Evolutionary conservation across 2,113 vertebrate species (phyloP), one percentile per base, ranked within the genome.

Genomic region (Indicator indicator): DNA sequence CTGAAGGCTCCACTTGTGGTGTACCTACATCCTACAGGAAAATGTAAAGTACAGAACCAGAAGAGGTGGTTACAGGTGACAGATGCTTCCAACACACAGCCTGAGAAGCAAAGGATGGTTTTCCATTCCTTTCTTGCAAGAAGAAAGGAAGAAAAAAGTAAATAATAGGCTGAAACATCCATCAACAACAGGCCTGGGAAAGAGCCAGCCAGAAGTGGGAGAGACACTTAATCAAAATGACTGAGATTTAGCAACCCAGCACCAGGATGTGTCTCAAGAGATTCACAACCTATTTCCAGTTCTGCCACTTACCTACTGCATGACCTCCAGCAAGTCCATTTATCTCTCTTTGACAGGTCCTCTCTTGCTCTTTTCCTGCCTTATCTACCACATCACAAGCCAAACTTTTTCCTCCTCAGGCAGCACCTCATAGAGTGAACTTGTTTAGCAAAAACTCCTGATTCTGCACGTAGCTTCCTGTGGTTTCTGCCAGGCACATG

Each of bases 221-320:
- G 32, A 87, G 16, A 38, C 42, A 63, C 32, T 77, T 64, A 48
- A 76, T 44, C 44, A 88, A 76, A 88, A 73, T 3, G 33, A 54
- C 6, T 40, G 32, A 0, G 0, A 44, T 32, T 52, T 33, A 72
- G 33, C 30, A 63, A 23, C 10, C 3, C n/a, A 74, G 69, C 52
- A 74, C 30, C 38, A 64, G 59, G 38, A 82, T 2, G 0, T 50
- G 24, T 27, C 58, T 71, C 42, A 30, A 59, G 33, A 71, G 63
- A 73, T 14, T 69, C 68, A 33, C 26, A 65, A 33, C 26, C 56
- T 30, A 14, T 36, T 78, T 70, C 78, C 74, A 71, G 67, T 50
- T 83, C 44, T 85, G 33, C 63, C 63, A 60, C 48, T 52, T 59
- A 60, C 52, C 60, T 27, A 12, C 62, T 44, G 28, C 8, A 23